Conservation (phyloP, 2,888 invertebrate species). For the Petrophora chlorosata region DNA sequence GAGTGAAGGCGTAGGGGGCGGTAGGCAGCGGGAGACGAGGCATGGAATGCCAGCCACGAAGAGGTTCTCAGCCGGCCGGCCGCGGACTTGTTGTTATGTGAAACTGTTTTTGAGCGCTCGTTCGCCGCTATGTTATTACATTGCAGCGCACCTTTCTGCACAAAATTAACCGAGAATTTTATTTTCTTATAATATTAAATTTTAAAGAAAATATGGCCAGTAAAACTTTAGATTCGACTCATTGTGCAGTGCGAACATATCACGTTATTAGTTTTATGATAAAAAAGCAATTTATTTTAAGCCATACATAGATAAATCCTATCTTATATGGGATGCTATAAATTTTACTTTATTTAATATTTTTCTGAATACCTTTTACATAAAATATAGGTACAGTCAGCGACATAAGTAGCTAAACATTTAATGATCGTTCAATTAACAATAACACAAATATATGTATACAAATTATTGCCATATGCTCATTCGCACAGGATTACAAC, state of each 20-base stretch:
- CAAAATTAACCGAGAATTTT: neutral
- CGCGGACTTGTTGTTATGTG: constrained; percentile 78
- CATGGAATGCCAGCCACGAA: constrained; percentile 75
- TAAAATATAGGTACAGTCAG: no score
- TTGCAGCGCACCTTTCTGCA: constrained; percentile 21
- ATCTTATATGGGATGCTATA: no score
- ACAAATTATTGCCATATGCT: no score
- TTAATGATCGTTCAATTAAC: no score
- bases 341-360: no score
- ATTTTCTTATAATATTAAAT: neutral
- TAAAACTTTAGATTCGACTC: neutral
- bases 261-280: no score
- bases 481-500: no score
- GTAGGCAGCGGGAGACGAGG: constrained; percentile 58
- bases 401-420: no score
- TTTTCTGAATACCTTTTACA: no score
- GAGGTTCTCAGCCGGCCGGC: constrained; percentile 72
- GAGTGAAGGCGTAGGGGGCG: constrained; percentile 52
- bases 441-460: no score
- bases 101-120: constrained; percentile 68
- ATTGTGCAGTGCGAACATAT: constrained; percentile 10
- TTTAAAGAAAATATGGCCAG: neutral
- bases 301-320: no score
- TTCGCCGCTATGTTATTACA: constrained; percentile 43
- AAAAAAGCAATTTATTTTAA: no score